These are phyloP conservation scores for Eumacrocentrus americanus DNA, from an alignment of 2,888 invertebrate species.

Conservation along the genomic window DNA sequence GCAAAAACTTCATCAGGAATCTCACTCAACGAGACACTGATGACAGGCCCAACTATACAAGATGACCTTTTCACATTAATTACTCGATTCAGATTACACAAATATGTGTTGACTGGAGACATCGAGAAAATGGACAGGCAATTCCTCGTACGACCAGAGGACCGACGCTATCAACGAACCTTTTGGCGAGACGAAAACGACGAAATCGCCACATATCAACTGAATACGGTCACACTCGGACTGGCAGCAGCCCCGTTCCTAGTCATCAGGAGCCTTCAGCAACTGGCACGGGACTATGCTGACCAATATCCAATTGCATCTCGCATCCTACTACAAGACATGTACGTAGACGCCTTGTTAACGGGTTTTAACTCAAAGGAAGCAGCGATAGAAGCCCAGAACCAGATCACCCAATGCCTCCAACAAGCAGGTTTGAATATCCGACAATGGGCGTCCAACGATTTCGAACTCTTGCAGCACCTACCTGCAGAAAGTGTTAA, in stretches of 20 bases:
- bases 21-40: conserved; percentile 35
- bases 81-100: conserved; percentile 26
- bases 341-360: conserved; percentile 33
- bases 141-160: conserved; percentile 15
- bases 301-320: conserved; percentile 20
- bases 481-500: conserved; percentile 16
- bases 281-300: conserved; percentile 28
- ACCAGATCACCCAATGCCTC: conserved; percentile 20
- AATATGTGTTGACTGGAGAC: conserved; percentile 23
- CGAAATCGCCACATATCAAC: conserved; percentile 4
- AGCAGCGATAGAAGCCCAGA: conserved; percentile 12
- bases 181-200: conserved; percentile 10
- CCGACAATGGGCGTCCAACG: conserved; percentile 34
- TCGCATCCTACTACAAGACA: conserved; percentile 17
- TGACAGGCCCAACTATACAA: conserved; percentile 40
- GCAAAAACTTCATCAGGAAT: conserved; percentile 30
- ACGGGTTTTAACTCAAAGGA: conserved; percentile 22
- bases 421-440: conserved; percentile 27
- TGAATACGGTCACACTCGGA: conserved; percentile 32
- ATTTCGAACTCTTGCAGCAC: conserved; percentile 4
- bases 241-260: conserved; percentile 30
- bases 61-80: conserved; percentile 35
- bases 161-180: conserved; percentile 28
- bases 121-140: conserved; percentile 35
- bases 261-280: conserved; percentile 27